These are phyloP conservation scores for Brachionus calyciflorus DNA, from an alignment of 1,140 invertebrate species.

Conservation along the genomic window DNA sequence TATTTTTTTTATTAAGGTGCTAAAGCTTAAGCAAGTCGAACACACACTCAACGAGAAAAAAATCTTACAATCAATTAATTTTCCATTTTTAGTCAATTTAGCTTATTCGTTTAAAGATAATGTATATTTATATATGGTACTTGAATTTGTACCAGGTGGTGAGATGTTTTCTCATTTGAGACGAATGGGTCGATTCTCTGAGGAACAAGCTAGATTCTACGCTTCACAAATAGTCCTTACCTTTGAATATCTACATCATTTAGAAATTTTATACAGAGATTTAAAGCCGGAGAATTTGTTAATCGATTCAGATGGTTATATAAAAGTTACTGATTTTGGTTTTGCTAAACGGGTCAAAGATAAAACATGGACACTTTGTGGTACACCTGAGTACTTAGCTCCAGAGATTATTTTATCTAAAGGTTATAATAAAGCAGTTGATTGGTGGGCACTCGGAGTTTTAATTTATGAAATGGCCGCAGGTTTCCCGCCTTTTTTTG, in stretches of 20 bases:
- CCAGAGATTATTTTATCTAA: slow-evolving; percentile 46
- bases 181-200: slow-evolving; percentile 66
- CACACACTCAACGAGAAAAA: slow-evolving; percentile 96
- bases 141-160: slow-evolving; percentile 77
- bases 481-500: slow-evolving; percentile 65
- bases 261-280: slow-evolving; percentile 98
- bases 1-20: too few species aligned
- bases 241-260: slow-evolving; percentile 98
- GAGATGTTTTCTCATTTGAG: slow-evolving; percentile 74
- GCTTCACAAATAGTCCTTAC: slow-evolving; percentile 98
- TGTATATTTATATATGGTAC: slow-evolving; percentile 74
- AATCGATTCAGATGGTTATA: slow-evolving; percentile 94
- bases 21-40: slow-evolving; percentile 95
- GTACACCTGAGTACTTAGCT: slow-evolving; percentile 65
- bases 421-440: slow-evolving; percentile 76
- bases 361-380: slow-evolving; percentile 97
- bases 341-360: slow-evolving; percentile 62
- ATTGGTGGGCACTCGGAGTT: slow-evolving; percentile 93
- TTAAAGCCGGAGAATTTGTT: slow-evolving; percentile 98
- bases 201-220: slow-evolving; percentile 96
- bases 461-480: slow-evolving; percentile 68
- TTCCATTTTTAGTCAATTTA: slow-evolving; percentile 92
- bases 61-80: slow-evolving; percentile 93
- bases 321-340: slow-evolving; percentile 71
- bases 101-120: slow-evolving; percentile 95